Evolutionary conservation across 2,888 invertebrate genomes (phyloP), one percentile per base, ranked within the genome.

Genomic region (Diaprepes abbreviatus): DNA sequence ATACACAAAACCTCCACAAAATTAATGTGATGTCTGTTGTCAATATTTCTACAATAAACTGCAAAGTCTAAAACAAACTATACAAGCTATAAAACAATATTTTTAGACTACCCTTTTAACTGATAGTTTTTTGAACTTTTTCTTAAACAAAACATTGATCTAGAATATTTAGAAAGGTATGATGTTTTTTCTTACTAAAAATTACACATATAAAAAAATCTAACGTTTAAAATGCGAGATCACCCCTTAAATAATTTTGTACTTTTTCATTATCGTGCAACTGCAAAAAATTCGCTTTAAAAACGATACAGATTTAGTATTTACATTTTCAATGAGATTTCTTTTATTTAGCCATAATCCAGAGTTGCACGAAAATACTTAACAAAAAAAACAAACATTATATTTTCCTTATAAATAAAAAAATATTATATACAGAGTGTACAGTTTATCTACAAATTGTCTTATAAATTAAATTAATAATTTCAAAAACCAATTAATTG

Each of bases 211-310:
- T 63, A 70, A 70, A 70, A 68, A 71, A 57, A 70, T 54, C 57
- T 76, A 79, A 74, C 74, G 74, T 76, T 76, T 78, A 81, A 79
- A 79, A 80, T 76, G 79, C 80, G 83, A 83, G 83, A 83, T 83
- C 83, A 81, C 79, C 80, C 79, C 80, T 81, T 80, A 81, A 81
- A 81, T 80, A 83, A 83, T 82, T 83, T 83, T 83, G 83, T 83
- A 83, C 83, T 83, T 82, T 82, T 79, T 75, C 76, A 76, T 70
- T 70, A 40, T 50, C 69, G 67, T 71, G 67, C 71, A 71, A 60
- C 35, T 52, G 52, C 45, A 48, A 35, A 45, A 45, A 48, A 45
- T 60, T 45, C 59, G 35, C 40, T 58, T 60, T 19, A 17, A 43
- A 43, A 50, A 21, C 19, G 48, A 58, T 31, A 57, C 57, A 43